Percentiles rank a stretch among this genome's conserved stretches.
These are phyloP conservation scores for Hirtodrosophila histrioides DNA, from an alignment of 2,888 invertebrate species.

Conservation along the genomic window DNA sequence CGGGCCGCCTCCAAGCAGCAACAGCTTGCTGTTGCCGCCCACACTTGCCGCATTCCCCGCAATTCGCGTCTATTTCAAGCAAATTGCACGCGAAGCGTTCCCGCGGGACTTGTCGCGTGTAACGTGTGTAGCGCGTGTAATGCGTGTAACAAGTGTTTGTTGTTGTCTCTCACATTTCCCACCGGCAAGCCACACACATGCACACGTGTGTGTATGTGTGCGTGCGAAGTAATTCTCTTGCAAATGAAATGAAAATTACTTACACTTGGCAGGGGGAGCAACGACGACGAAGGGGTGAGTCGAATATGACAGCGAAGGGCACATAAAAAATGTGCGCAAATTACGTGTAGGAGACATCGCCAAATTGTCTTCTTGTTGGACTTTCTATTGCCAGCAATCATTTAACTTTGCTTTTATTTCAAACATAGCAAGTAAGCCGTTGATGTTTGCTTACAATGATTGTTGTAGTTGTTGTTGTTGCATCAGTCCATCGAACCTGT, in stretches of 20 bases:
- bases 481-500: conserved; percentile 24
- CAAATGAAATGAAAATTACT: conserved; percentile 69
- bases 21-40: conserved; percentile 26
- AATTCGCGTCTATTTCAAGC: conserved; percentile 34
- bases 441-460: conserved; percentile 16
- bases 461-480: conserved; percentile 1
- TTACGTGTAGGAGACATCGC: conserved; percentile 5
- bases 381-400: conserved; percentile 11
- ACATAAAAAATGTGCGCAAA: conserved; percentile 26
- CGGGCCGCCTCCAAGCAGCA: conserved; percentile 4
- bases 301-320: conserved; percentile 23
- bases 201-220: conserved; percentile 7
- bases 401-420: conserved; percentile 14
- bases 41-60: background rate
- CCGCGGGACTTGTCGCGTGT: conserved; percentile 53
- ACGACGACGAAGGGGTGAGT: conserved; percentile 5
- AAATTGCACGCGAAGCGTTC: conserved; percentile 66
- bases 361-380: conserved; percentile 7
- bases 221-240: conserved; percentile 42
- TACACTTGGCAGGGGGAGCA: conserved; percentile 42
- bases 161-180: conserved; percentile 11
- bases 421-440: conserved; percentile 6
- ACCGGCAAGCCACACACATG: background rate
- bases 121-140: conserved; percentile 51
- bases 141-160: conserved; percentile 67